These are phyloP conservation scores for Cheumatopsyche charites DNA, from an alignment of 1,140 invertebrate species.

Conservation along the genomic window DNA sequence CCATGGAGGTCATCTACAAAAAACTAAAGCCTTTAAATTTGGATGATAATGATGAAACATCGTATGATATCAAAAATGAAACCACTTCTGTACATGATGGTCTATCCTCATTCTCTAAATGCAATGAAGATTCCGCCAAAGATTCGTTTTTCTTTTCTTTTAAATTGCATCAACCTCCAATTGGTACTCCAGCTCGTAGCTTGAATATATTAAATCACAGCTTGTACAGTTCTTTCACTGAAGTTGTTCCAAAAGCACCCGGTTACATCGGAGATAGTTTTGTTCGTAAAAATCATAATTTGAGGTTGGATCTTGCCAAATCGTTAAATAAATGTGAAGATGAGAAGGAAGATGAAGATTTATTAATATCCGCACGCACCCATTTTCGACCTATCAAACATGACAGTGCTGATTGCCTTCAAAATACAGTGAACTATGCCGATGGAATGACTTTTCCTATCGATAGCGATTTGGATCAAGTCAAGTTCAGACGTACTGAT, in stretches of 20 bases:
- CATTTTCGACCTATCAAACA: conserved; percentile 78
- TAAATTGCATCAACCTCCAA: conserved; percentile 48
- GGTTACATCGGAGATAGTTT: conserved; percentile 42
- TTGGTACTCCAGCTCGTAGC: conserved; percentile 55
- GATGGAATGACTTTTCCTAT: conserved; percentile 74
- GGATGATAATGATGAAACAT: conserved; percentile 51
- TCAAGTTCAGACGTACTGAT: conserved; percentile 59
- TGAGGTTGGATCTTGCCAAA: conserved; percentile 34
- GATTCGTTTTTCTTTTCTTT: conserved; percentile 13
- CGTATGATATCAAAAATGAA: conserved; percentile 9
- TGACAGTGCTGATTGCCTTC: conserved; percentile 60
- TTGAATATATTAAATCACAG: conserved; percentile 63
- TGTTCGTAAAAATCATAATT: conserved; percentile 30
- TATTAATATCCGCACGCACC: conserved; percentile 72
- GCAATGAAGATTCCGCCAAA: background rate
- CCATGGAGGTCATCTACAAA: conserved; percentile 54
- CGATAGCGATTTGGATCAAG: conserved; percentile 66
- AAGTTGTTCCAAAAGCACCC: conserved; percentile 60
- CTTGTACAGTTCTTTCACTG: conserved; percentile 63
- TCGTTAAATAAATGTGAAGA: conserved; percentile 33
- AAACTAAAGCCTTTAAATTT: conserved; percentile 56
- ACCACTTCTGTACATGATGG: background rate
- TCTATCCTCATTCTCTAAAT: conserved; percentile 8
- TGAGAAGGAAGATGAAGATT: conserved; percentile 67
- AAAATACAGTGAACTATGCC: conserved; percentile 57